Conservation (phyloP, 37 sponge, comb jelly and placozoan genomes). For the Agelas oroides region DNA sequence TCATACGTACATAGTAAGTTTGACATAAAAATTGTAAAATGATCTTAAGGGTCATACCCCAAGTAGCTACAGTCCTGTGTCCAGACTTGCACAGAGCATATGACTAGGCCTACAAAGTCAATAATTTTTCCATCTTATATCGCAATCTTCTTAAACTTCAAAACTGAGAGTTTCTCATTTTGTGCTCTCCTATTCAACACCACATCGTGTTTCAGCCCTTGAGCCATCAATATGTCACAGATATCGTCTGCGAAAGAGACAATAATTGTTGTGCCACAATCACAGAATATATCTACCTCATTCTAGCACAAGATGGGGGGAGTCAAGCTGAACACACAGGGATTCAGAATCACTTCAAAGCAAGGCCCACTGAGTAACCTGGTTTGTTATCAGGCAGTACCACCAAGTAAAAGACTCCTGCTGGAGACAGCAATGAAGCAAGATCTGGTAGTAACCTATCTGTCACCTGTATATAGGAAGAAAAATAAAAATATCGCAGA, state of each 20-base stretch:
- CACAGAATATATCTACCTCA: too few species aligned
- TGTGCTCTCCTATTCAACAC: constrained; percentile 47
- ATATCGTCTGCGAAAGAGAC: constrained; percentile 45
- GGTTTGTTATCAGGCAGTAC: constrained; percentile 86
- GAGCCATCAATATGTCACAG: background rate
- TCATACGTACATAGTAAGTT: too few species aligned
- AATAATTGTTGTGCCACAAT: too few species aligned
- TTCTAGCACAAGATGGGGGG: background rate
- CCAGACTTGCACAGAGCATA: too few species aligned
- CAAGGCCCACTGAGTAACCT: constrained; percentile 44
- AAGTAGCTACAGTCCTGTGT: too few species aligned
- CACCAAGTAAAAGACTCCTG: constrained; percentile 89
- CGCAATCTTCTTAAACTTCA: too few species aligned
- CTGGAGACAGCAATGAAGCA: constrained; percentile 64
- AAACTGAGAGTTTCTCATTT: constrained; percentile 50
- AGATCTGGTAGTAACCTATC: constrained; percentile 80
- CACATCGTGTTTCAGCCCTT: constrained; percentile 16
- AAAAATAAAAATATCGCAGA: too few species aligned
- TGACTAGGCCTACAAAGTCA: too few species aligned
- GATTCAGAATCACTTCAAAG: background rate
- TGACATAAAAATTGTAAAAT: too few species aligned
- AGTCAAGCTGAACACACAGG: background rate
- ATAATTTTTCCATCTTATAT: too few species aligned
- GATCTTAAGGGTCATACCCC: too few species aligned
- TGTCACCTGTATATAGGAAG: constrained; percentile 62